A percentile compares a stretch with the other conserved stretches of the same genome.
Evolutionary conservation across 1,140 invertebrate genomes (phyloP).

Genomic region (Orchesella cincta): DNA sequence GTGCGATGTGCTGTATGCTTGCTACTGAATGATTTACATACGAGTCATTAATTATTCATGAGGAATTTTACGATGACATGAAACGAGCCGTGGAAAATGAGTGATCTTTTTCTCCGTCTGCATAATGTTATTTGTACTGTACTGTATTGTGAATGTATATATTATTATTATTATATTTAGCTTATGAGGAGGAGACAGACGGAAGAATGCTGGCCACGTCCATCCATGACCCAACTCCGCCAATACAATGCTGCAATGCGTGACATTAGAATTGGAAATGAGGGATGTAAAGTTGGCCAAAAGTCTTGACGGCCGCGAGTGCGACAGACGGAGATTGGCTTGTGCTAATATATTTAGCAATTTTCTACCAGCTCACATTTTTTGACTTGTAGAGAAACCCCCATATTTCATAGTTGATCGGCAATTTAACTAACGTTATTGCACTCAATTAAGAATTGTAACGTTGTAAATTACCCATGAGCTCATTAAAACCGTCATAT

Average conservation of each 20-base stretch:
- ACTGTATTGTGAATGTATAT: neutral
- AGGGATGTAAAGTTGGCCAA: neutral
- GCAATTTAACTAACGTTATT: no score
- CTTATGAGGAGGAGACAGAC: no score
- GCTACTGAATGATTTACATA: slow-evolving; percentile 11
- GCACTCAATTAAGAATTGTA: no score
- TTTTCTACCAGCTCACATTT: no score
- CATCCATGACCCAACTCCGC: neutral
- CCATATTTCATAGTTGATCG: no score
- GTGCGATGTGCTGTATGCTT: neutral
- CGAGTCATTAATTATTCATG: slow-evolving; percentile 24
- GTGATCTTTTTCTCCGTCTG: slow-evolving; percentile 4
- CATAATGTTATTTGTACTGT: neutral
- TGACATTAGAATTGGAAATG: neutral
- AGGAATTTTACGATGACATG: slow-evolving; percentile 18
- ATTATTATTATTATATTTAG: neutral
- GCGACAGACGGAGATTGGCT: no score
- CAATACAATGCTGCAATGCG: neutral
- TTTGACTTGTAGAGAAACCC: no score
- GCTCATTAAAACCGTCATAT: no score
- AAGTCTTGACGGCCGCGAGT: no score
- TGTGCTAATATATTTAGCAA: no score
- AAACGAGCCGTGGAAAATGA: slow-evolving; percentile 17
- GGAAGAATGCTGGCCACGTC: neutral
- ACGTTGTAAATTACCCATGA: no score